A percentile compares a stretch with the other conserved stretches of the same genome.
Conservation (phyloP, 2,888 invertebrate species). For the Cephonodes hylas region DNA sequence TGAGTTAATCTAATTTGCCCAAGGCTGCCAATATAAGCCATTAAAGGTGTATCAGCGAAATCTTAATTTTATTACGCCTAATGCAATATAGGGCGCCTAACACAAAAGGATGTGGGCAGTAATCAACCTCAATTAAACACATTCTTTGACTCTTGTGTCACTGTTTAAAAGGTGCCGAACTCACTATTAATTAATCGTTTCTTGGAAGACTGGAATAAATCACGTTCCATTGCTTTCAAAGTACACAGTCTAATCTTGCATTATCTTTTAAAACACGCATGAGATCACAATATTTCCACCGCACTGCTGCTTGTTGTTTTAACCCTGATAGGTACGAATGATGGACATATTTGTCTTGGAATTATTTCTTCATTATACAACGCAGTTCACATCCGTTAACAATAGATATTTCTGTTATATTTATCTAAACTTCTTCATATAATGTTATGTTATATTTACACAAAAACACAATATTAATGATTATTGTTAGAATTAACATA, state of each 20-base stretch:
- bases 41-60: background rate
- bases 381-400: conserved; percentile 9
- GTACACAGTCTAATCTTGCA: background rate
- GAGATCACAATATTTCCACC: background rate
- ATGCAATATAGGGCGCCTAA: background rate
- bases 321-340: background rate
- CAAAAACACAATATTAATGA: background rate
- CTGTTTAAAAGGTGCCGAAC: background rate
- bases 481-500: no score
- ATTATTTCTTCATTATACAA: background rate
- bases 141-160: background rate
- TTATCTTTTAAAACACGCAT: background rate
- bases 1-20: no score
- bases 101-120: conserved; percentile 2
- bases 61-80: background rate
- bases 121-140: conserved; percentile 3
- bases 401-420: conserved; percentile 19
- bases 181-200: background rate
- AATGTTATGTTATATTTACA: background rate
- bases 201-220: background rate
- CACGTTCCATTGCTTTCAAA: background rate
- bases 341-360: background rate
- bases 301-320: background rate
- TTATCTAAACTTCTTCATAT: background rate
- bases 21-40: background rate